A percentile compares a stretch with the other conserved stretches of the same genome.
These are phyloP conservation scores for Chelonus insularis DNA, from an alignment of 1,140 invertebrate genomes.

Conservation along the genomic window DNA sequence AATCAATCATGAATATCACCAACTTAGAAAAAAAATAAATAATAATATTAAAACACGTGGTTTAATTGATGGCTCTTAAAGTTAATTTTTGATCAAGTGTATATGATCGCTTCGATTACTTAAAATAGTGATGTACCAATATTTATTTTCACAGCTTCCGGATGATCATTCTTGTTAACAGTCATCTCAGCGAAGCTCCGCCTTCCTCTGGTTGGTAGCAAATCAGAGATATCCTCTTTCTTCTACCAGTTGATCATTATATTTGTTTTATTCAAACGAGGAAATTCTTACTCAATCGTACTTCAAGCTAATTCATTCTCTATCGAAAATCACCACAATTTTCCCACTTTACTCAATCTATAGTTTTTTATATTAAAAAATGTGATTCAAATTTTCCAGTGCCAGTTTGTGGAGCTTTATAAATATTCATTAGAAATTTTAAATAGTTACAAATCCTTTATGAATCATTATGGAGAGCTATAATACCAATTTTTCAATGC, in stretches of 20 bases:
- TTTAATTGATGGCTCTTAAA: too few relatives aligned
- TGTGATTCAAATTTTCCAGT: background rate
- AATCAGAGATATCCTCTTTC: background rate
- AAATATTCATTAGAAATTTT: background rate
- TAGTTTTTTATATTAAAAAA: background rate
- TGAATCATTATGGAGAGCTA: slow-evolving; percentile 16
- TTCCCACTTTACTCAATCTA: background rate
- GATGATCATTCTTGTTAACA: slow-evolving; percentile 30
- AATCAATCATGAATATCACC: too few relatives aligned
- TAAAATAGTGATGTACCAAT: slow-evolving; percentile 34
- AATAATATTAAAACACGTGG: too few relatives aligned
- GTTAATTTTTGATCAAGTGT: too few relatives aligned
- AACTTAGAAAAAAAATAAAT: too few relatives aligned
- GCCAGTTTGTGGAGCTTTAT: too few relatives aligned
- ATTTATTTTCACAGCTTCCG: slow-evolving; percentile 46
- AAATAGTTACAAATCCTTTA: background rate
- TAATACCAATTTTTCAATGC: background rate
- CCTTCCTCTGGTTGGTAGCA: slow-evolving; percentile 39
- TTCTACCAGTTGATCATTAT: background rate
- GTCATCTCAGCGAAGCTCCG: slow-evolving; percentile 35
- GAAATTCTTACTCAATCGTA: background rate
- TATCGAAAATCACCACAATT: background rate
- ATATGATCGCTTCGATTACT: slow-evolving; percentile 26
- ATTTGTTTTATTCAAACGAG: background rate
- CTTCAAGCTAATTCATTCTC: background rate